Conservation (phyloP, 2,113 vertebrate genomes). For the Peucedramus taeniatus region DNA sequence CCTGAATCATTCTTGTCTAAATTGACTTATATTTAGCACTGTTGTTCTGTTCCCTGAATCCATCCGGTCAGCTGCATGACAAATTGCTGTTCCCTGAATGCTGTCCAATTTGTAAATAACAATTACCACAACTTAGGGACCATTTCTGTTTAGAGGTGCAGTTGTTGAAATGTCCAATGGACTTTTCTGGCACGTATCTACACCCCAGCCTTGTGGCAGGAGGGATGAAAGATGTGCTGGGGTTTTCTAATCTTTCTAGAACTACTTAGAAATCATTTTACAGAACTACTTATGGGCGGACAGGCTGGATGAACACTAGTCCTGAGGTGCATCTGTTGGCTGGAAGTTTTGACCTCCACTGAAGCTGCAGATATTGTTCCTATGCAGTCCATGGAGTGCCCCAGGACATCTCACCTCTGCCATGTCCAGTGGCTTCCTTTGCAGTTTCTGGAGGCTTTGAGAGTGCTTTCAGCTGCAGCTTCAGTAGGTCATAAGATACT, state of each 20-base stretch:
- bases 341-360: neutral
- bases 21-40: constrained; percentile 45
- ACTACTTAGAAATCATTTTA: neutral
- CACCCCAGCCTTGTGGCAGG: neutral
- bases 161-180: accelerated
- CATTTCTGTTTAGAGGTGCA: neutral
- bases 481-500: neutral
- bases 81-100: constrained; percentile 21
- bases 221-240: neutral
- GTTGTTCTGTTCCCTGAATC: constrained; percentile 33
- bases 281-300: accelerated
- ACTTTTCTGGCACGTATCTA: neutral
- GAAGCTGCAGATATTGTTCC: neutral
- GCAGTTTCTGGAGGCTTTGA: neutral
- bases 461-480: neutral
- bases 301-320: neutral
- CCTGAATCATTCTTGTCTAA: constrained; percentile 33
- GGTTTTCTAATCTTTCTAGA: neutral
- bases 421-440: neutral
- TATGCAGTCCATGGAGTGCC: accelerated
- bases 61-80: constrained; percentile 31
- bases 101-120: neutral
- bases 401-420: neutral
- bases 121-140: neutral
- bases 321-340: neutral